A percentile compares a stretch with the other conserved stretches of the same genome.
Evolutionary conservation across 1,140 invertebrate species (phyloP).

Genomic region (Trinorchestia longiramus): DNA sequence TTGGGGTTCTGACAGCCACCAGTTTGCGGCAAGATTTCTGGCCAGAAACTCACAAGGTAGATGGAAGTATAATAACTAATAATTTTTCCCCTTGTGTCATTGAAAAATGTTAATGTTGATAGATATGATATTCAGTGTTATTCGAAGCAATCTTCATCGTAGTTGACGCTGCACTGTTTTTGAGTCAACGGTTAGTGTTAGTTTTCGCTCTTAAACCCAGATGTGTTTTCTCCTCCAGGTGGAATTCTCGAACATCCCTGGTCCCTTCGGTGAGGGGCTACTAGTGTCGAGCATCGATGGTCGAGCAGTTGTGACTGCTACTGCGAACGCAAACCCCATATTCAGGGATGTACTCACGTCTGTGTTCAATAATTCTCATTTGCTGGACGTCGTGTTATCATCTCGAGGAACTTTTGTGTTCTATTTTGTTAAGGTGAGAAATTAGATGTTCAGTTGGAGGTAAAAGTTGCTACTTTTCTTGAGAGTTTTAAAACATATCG

Average conservation of each 20-base stretch:
- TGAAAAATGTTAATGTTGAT: not conserved
- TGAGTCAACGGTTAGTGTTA: not conserved
- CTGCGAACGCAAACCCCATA: slow-evolving; percentile 87
- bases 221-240: slow-evolving; percentile 66
- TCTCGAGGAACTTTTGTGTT: slow-evolving; percentile 92
- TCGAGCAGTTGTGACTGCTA: slow-evolving; percentile 85
- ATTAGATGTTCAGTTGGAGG: not conserved
- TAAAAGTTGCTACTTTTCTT: not conserved
- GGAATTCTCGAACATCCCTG: slow-evolving; percentile 78
- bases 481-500: not conserved
- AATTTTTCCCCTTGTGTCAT: not conserved
- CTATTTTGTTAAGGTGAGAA: slow-evolving; percentile 93
- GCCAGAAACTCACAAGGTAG: slow-evolving; percentile 63
- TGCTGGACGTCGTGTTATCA: slow-evolving; percentile 89
- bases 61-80: not conserved
- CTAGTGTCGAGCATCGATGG: slow-evolving; percentile 84
- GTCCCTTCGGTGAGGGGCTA: slow-evolving; percentile 91
- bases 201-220: not conserved
- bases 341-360: slow-evolving; percentile 93
- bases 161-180: not conserved
- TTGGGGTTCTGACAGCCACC: slow-evolving; percentile 61
- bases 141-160: not conserved
- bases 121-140: not conserved
- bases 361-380: slow-evolving; percentile 90
- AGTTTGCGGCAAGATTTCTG: slow-evolving; percentile 62